phyloP scores from a whole-genome alignment of 2,888 invertebrate species.

The Nowickia ferox region DNA sequence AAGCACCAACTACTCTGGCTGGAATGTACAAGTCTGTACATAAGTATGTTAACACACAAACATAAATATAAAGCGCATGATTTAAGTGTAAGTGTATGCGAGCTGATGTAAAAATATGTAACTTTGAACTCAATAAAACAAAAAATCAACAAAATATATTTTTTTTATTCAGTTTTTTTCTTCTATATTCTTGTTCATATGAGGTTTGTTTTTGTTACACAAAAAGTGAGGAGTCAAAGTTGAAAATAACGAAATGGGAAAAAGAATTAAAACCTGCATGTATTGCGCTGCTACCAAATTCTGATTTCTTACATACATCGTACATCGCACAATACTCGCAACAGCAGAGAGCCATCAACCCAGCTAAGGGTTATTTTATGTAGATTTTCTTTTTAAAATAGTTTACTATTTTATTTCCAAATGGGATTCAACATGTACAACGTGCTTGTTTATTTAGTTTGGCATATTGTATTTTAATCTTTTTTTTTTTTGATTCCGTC shows the following conservation, averaged over 20 bases:
- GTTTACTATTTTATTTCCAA: constrained; percentile 7
- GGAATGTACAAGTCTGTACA: too few species aligned
- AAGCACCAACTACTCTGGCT: neutral
- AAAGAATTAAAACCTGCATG: constrained; percentile 49
- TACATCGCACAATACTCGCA: neutral
- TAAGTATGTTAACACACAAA: neutral
- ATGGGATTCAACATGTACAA: constrained; percentile 15
- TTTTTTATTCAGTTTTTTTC: constrained; percentile 48
- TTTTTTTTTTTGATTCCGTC: neutral
- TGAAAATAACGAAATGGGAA: constrained; percentile 17
- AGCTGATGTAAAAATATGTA: constrained; percentile 14
- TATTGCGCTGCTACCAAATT: constrained; percentile 41
- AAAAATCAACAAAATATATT: constrained; percentile 41
- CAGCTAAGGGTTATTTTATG: constrained; percentile 52
- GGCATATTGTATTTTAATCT: constrained; percentile 2
- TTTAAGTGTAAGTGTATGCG: neutral
- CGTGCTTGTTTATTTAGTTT: neutral
- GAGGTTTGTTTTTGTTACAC: neutral
- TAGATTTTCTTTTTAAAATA: constrained; percentile 46
- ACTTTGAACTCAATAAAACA: constrained; percentile 45
- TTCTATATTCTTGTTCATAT: constrained; percentile 36
- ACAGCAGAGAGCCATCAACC: neutral
- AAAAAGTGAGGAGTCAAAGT: neutral
- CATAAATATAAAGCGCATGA: neutral
- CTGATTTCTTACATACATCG: neutral